phyloP scores from a whole-genome alignment of 2,797 vertebrate genomes.

The Mus caroli region DNA sequence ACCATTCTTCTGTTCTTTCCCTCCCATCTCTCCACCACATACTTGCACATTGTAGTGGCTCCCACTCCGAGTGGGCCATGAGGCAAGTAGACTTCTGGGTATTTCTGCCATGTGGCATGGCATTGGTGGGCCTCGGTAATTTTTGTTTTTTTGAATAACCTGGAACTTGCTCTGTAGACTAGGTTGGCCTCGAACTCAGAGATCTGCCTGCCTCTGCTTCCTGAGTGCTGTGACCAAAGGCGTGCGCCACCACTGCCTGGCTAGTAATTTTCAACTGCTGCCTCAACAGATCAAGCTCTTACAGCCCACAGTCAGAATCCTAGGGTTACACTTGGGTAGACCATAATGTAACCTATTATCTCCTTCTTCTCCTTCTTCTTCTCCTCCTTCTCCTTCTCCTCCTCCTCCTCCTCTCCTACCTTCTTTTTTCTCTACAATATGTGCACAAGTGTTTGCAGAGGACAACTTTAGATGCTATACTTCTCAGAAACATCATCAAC shows the following conservation, averaged over 20 bases:
- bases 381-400: neutral
- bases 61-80: neutral
- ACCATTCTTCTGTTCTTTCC: neutral
- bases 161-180: neutral
- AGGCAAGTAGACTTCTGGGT: neutral
- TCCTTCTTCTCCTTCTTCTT: neutral
- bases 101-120: neutral
- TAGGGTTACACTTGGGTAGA: neutral
- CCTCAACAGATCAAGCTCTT: neutral
- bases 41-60: neutral
- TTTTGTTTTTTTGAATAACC: neutral
- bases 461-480: too few species aligned
- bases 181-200: neutral
- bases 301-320: neutral
- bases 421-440: neutral
- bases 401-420: neutral
- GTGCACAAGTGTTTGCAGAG: neutral
- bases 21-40: neutral
- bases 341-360: neutral
- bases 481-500: neutral
- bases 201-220: neutral
- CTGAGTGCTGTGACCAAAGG: neutral
- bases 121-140: neutral
- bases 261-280: neutral
- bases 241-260: neutral